A percentile compares a stretch with the other conserved stretches of the same genome.
Evolutionary conservation across 2,888 invertebrate species (phyloP).

Genomic region (Harpalus rubripes): DNA sequence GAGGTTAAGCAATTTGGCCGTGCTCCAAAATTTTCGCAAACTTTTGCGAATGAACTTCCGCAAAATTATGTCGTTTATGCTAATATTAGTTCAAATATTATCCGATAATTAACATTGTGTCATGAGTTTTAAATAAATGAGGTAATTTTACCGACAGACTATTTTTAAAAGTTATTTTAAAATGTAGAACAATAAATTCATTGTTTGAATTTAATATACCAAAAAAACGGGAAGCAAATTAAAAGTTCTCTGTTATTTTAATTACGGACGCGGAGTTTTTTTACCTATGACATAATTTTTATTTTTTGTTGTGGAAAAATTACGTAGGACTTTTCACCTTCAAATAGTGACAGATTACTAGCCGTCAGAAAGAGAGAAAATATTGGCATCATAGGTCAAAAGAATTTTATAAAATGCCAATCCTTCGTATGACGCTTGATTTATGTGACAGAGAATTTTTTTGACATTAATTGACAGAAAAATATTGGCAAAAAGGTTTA

Average conservation of each 20-base stretch:
- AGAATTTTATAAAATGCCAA: background rate
- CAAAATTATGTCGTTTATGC: slow-evolving; percentile 11
- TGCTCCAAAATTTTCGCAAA: slow-evolving; percentile 11
- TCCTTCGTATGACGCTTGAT: background rate
- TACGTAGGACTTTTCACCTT: background rate
- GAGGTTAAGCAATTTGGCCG: slow-evolving; percentile 24
- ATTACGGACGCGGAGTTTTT: background rate
- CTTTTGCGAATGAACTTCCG: slow-evolving; percentile 27
- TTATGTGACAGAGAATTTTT: background rate
- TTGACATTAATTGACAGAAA: background rate
- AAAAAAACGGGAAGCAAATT: background rate
- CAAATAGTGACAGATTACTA: background rate
- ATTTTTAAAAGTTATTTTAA: slow-evolving; percentile 6
- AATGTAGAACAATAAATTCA: slow-evolving; percentile 14
- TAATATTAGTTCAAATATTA: slow-evolving; percentile 33
- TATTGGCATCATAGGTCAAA: background rate
- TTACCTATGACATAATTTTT: background rate
- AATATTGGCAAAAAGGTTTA: background rate
- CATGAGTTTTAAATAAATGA: background rate
- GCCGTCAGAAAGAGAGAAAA: background rate
- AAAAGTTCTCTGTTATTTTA: too few relatives aligned
- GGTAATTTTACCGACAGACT: background rate
- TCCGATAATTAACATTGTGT: background rate
- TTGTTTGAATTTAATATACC: background rate
- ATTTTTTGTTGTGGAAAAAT: background rate